These are phyloP conservation scores for Sebastes diploproa DNA, from an alignment of 2,797 vertebrate species.

Conservation along the genomic window DNA sequence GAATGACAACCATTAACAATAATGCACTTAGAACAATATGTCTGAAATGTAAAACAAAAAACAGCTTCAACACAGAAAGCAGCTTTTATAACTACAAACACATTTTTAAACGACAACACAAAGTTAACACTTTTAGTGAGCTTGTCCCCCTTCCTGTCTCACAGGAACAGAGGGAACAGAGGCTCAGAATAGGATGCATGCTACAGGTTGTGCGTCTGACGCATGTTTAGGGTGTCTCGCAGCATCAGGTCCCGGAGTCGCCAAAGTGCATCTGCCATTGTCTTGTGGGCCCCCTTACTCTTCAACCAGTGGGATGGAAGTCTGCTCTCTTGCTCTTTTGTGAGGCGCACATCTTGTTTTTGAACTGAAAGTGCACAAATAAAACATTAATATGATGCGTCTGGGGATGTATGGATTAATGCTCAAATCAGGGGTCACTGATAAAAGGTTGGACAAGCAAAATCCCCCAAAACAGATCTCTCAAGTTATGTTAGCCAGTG, in stretches of 20 bases:
- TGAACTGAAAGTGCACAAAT: slow-evolving; percentile 82
- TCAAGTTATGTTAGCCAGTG: neutral
- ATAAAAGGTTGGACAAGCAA: no score
- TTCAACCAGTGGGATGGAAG: slow-evolving; percentile 98
- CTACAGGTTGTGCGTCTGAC: slow-evolving; percentile 92
- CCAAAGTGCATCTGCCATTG: slow-evolving; percentile 98
- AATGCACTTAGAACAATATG: slow-evolving; percentile 68
- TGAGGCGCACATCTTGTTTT: slow-evolving; percentile 93
- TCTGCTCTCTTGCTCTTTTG: slow-evolving; percentile 96
- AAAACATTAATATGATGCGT: neutral
- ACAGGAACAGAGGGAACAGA: slow-evolving; percentile 64
- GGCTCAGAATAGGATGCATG: slow-evolving; percentile 71
- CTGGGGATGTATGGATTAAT: neutral
- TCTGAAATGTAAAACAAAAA: slow-evolving; percentile 62
- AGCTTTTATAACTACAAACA: slow-evolving; percentile 59
- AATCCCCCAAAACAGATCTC: neutral
- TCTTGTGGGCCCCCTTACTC: slow-evolving; percentile 97
- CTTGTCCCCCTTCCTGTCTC: slow-evolving; percentile 62
- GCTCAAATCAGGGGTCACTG: no score
- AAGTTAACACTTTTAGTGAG: slow-evolving; percentile 71
- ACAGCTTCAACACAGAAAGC: slow-evolving; percentile 52
- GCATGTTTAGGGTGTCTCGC: slow-evolving; percentile 94
- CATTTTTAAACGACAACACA: slow-evolving; percentile 54
- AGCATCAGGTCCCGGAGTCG: slow-evolving; percentile 98
- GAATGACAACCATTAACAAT: slow-evolving; percentile 69